phyloP scores from a whole-genome alignment of 2,113 vertebrate genomes.

The Nymphicus hollandicus region DNA sequence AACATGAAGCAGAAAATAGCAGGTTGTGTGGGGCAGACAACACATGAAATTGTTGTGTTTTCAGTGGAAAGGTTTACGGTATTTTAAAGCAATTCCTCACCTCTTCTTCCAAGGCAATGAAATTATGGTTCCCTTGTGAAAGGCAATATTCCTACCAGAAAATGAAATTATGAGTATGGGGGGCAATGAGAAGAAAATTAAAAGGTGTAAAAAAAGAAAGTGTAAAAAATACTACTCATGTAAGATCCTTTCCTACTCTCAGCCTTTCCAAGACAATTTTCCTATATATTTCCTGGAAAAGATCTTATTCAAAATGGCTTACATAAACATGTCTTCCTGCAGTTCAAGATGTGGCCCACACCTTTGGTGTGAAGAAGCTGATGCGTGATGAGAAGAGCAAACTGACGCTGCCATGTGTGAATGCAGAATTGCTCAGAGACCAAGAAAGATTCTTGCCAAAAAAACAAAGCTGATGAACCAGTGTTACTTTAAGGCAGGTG shows the following conservation, averaged over 20 bases:
- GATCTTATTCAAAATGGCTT: background rate
- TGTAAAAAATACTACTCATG: accelerated
- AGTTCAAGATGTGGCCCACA: background rate
- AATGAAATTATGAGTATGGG: background rate
- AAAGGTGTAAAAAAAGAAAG: background rate
- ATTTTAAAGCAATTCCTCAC: background rate
- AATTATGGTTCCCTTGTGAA: background rate
- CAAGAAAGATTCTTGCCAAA: background rate
- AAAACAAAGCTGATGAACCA: background rate
- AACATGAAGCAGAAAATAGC: background rate
- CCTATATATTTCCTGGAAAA: background rate
- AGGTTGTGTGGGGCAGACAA: background rate
- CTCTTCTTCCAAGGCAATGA: background rate
- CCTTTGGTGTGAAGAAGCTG: background rate
- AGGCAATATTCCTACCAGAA: background rate
- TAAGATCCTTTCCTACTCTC: background rate
- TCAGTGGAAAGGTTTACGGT: background rate
- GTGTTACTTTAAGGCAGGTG: constrained; percentile 29
- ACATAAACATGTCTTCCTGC: background rate
- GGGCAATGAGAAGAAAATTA: background rate
- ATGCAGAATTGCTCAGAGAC: background rate
- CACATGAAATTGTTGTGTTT: background rate
- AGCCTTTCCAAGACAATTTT: background rate
- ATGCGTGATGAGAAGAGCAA: background rate
- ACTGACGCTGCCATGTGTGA: background rate